These are phyloP conservation scores for Allacma fusca DNA, from an alignment of 2,888 invertebrate genomes.

Conservation along the genomic window DNA sequence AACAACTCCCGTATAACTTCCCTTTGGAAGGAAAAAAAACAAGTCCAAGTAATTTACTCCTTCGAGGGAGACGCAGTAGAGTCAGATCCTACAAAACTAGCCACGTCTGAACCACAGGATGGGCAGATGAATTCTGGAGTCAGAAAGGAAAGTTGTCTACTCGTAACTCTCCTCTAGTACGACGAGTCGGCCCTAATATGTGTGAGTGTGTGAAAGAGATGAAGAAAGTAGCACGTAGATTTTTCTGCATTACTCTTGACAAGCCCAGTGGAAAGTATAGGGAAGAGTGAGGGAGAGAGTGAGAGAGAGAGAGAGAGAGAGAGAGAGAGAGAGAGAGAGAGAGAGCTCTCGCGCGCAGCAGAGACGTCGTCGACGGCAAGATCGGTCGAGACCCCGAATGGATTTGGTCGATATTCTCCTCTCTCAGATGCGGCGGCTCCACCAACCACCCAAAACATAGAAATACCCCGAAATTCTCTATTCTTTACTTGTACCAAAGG, in stretches of 20 bases:
- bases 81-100: not conserved
- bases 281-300: not conserved
- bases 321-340: not conserved
- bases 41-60: too few species aligned
- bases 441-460: constrained; percentile 6
- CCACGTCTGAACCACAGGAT: constrained; percentile 2
- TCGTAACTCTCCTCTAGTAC: not conserved
- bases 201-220: constrained; percentile 22
- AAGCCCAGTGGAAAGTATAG: not conserved
- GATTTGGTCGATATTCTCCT: constrained; percentile 24
- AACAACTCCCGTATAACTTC: too few species aligned
- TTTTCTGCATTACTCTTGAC: constrained; percentile 13
- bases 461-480: constrained; percentile 5
- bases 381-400: constrained; percentile 23
- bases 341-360: not conserved
- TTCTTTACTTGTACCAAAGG: not conserved
- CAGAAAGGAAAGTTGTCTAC: not conserved
- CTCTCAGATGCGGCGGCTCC: constrained; percentile 17
- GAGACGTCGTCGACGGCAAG: constrained; percentile 14
- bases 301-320: not conserved
- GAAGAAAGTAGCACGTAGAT: constrained; percentile 17
- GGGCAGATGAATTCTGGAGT: constrained; percentile 23
- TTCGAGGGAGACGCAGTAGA: not conserved
- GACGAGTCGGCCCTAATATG: not conserved
- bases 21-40: too few species aligned